Evolutionary conservation across 2,888 invertebrate genomes (phyloP), one percentile per base, ranked within the genome.

Genomic region (Phragmatobia fuliginosa): DNA sequence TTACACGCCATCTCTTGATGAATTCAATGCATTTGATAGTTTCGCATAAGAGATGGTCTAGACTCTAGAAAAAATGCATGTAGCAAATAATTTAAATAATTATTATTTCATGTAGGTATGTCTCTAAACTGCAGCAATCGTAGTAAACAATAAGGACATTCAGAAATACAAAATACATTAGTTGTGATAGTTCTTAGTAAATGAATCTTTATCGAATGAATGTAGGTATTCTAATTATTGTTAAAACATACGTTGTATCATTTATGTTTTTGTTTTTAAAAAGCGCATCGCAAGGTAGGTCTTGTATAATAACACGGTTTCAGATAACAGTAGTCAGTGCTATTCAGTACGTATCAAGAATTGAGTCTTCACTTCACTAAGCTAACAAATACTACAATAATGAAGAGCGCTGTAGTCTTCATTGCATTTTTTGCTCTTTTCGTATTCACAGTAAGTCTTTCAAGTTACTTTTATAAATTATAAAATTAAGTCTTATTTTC

Each of bases 381-480:
- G 65, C 28, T 61, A 31, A 56, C 33, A 32, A 31, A 25, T 45
- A 21, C 18, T 31, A 21, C 18, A 25, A 72, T 71, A 63, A 85
- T 79, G 73, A 84, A 81, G 77, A 67, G 52, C 32, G 11, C 75
- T n/a, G 8, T 70, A 58, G 67, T 67, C 65, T 38, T 72, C 36
- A 16, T 73, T 52, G 64, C 79, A 41, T 33, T 79, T 3, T 76
- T 65, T n/a, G 66, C 73, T 32, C 56, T 77, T 18, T 74, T 72
- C 36, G 62, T 70, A 14, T 67, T 49, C 25, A 76, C 66, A 62
- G 84, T 84, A 72, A 84, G 81, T 72, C 60, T 32, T 63, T 31
- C 25, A 2, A 6, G 11, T 14, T 62, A 11, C 18, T n/a, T 41
- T 41, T 3, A 41, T 41, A 18, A 16, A 38, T 38, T 38, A 11